Base-by-base conservation (phyloP, 2,888 invertebrate species). In the Bimastos eiseni region DNA sequence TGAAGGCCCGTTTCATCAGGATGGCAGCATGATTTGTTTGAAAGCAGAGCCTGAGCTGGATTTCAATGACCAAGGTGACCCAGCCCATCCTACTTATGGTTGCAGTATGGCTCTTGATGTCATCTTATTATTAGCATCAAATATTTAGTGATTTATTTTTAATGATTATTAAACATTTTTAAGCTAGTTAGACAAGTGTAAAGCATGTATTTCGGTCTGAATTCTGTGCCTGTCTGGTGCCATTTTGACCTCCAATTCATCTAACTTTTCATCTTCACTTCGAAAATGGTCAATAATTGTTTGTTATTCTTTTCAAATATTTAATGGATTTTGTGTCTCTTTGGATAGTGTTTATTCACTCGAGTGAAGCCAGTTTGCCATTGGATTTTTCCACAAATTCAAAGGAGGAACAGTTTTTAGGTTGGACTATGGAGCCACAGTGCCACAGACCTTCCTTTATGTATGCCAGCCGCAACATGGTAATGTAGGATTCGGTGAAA, bases 41-140 rank as follows among this genome's bases (percentile, higher is more conserved):
- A 93, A 96, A 97, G 90, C 86, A 90, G n/a, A 92, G 91, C n/a
- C n/a, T n/a, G 97, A 97, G 93, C 97, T 97, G 11, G 98, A 98
- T 94, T 95, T 98, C 89, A 98, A 98, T 95, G 93, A 93, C 41
- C 41, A 70, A 33, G 89, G 70, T 24, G 89, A 89, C 37, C 55
- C 89, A 19, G 70, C 89, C n/a, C n/a, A n/a, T 36, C 89, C 89
- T 55, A 36, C 70, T 37, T 34, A 36, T 30, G 70, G 30, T 70
- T n/a, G 70, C 11, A n/a, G 70, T 70, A 70, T 70, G 70, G 70
- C n/a, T 70, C 70, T n/a, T 70, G n/a, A 70, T 70, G 30, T n/a
- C 70, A 11, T 70, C 30, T n/a, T n/a, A 13, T n/a, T 70, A 13
- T 70, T 70, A 13, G n/a, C 30, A n/a, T 30, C 6, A 24, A 49